Evolutionary conservation across 2,888 invertebrate genomes (phyloP), one percentile per base, ranked within the genome.

Genomic region (Chalcis sispes): DNA sequence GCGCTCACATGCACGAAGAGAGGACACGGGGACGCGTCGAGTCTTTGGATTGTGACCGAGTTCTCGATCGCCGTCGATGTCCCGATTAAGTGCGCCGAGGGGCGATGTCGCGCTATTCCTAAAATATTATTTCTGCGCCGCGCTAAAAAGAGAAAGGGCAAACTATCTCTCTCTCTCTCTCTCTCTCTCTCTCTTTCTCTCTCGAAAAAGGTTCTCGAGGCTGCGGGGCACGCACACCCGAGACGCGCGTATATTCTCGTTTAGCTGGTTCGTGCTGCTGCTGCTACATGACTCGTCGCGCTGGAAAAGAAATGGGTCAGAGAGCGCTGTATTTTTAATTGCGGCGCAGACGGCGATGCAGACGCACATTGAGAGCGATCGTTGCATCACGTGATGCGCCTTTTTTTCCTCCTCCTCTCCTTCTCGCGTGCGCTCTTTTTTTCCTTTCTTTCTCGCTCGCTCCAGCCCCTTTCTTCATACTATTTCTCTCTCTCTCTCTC

Each of bases 251-350:
- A 29, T 50, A 64, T 48, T 48, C 42, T 29, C 64, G 72, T 64
- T 50, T 23, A 59, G 52, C 40, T 46, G 62, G 23, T 23, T 42
- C 46, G 15, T 46, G 46, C 56, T 32, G 29, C 8, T 40, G 10
- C 64, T 32, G 48, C 48, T n/a, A 15, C 15, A 23, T n/a, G 32
- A 32, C 40, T 52, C 52, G 18, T 23, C n/a, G 48, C 8, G 25
- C 46, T 52, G 32, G 48, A 48, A 46, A 61, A 67, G 69, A 74
- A 75, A 77, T 75, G 75, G 75, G 77, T 75, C 78, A 83, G 80
- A 85, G 80, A 81, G 80, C 80, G 81, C 81, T 83, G 82, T 86
- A 87, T 86, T 85, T 86, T 86, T 86, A 87, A 87, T 87, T 86
- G 83, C 81, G 79, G 78, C 80, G 74, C 85, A 85, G 85, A 85